Evolutionary conservation across 2,113 vertebrate species (phyloP).

Genomic region (Lepidiolamprologus cunningtoni): DNA sequence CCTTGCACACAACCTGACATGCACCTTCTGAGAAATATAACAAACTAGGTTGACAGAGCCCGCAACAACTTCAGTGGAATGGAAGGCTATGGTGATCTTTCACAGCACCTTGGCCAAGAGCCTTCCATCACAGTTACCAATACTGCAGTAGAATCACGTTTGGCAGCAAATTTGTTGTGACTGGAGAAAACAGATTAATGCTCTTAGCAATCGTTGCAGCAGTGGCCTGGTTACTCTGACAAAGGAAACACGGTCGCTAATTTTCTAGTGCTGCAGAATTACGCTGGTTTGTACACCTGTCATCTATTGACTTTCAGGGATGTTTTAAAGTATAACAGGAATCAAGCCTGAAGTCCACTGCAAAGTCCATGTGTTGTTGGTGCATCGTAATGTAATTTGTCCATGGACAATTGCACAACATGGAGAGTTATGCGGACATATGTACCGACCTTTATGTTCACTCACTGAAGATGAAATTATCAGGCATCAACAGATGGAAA

Average conservation of each 20-base stretch:
- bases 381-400: not conserved
- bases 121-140: not conserved
- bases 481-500: not conserved
- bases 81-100: not conserved
- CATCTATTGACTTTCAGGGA: not conserved
- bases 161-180: not conserved
- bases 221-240: not conserved
- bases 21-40: not conserved
- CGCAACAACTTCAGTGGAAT: not conserved
- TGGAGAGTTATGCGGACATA: not conserved
- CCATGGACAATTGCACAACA: not conserved
- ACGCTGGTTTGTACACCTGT: not conserved
- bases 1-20: not conserved
- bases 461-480: not conserved
- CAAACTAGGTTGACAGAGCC: not conserved
- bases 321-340: not conserved
- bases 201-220: not conserved
- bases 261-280: not conserved
- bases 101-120: not conserved
- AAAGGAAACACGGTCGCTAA: not conserved
- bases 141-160: not conserved
- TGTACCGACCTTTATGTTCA: not conserved
- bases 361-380: not conserved
- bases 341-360: not conserved
- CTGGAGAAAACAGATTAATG: not conserved